phyloP scores from a whole-genome alignment of 2,113 vertebrate species.

The Pandion haliaetus region DNA sequence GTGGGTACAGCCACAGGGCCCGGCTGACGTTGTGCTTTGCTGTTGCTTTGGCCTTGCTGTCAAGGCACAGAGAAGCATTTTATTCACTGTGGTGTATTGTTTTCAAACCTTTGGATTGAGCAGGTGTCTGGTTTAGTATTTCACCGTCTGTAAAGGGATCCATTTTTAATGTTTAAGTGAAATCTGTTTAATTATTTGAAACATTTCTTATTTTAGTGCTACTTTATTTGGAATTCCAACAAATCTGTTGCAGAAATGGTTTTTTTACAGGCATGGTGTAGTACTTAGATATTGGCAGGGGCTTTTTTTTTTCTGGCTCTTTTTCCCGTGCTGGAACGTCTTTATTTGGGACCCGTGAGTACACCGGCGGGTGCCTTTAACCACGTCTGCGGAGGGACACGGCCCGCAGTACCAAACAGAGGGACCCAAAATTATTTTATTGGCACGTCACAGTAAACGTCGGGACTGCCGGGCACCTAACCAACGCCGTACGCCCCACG shows the following conservation, averaged over 20 bases:
- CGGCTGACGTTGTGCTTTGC: rapidly evolving
- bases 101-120: too few species aligned
- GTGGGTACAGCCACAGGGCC: background rate
- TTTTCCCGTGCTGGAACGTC: rapidly evolving
- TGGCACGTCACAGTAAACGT: too few species aligned
- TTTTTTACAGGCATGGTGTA: background rate
- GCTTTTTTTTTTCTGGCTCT: background rate
- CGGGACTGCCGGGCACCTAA: too few species aligned
- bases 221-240: background rate
- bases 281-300: too few species aligned
- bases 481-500: background rate
- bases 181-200: background rate
- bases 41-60: rapidly evolving
- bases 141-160: background rate
- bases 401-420: background rate
- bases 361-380: rapidly evolving
- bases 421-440: background rate
- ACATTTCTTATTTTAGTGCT: background rate
- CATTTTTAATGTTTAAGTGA: background rate
- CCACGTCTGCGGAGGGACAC: rapidly evolving
- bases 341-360: too few species aligned
- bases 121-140: background rate
- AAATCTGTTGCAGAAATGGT: background rate
- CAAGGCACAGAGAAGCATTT: background rate
- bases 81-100: rapidly evolving